A percentile compares a stretch with the other conserved stretches of the same genome.
Evolutionary conservation across 2,888 invertebrate genomes (phyloP).

Genomic region (Diadegma fenestrale): DNA sequence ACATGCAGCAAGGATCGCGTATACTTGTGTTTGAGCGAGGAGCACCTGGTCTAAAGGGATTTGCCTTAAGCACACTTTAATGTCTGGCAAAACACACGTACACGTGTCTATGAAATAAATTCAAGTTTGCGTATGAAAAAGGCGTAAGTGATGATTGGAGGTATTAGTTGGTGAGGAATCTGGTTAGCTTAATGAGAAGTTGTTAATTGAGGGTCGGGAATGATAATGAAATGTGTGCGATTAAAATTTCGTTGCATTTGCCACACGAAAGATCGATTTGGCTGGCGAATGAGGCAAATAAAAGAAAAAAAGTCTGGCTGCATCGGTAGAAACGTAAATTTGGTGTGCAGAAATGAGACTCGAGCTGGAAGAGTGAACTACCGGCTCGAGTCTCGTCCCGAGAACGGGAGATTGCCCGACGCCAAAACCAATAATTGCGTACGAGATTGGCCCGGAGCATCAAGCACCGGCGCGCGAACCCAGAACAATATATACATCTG

Average conservation of each 20-base stretch:
- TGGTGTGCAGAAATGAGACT: not conserved
- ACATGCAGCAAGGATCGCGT: not conserved
- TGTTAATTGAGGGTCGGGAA: not conserved
- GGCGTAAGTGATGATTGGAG: not conserved
- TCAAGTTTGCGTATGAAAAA: not conserved
- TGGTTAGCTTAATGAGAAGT: not conserved
- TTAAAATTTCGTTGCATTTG: not conserved
- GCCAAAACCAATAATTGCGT: conserved; percentile 80
- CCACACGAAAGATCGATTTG: conserved; percentile 9
- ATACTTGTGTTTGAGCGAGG: not conserved
- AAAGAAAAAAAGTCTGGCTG: conserved; percentile 4
- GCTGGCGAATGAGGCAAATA: not conserved
- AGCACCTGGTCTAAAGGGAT: conserved; percentile 54
- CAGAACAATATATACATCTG: conserved; percentile 50
- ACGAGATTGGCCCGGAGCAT: conserved; percentile 73
- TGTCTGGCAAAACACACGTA: not conserved
- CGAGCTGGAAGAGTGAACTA: conserved; percentile 34
- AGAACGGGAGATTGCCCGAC: conserved; percentile 67
- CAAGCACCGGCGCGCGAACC: conserved; percentile 53
- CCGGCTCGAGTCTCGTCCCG: conserved; percentile 41
- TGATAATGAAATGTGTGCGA: not conserved
- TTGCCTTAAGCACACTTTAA: conserved; percentile 33
- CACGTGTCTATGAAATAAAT: not conserved
- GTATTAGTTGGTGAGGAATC: not conserved
- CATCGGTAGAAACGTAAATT: conserved; percentile 37